Base-by-base conservation (phyloP, 2,113 vertebrate species). In the Leptosomus discolor region DNA sequence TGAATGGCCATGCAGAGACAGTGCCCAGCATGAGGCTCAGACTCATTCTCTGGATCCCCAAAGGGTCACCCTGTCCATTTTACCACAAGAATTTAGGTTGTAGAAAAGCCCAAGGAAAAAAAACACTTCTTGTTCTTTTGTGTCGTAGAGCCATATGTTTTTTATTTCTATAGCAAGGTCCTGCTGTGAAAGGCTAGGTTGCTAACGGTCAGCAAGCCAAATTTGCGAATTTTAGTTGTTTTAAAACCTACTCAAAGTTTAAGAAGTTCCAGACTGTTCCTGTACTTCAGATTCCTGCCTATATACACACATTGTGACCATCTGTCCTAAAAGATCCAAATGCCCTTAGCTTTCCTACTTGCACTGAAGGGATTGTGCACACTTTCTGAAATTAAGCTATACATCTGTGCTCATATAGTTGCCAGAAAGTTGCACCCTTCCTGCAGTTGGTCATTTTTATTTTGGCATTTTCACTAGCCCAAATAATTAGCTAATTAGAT, bases 401-500 rank as follows among this genome's bases (percentile, higher is more conserved):
- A 90, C 12, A 39, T 94, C 45, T 95, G 53, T 92, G 24, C 53
- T 90, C 27, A 79, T 15, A 80, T 1, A 78, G 37, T 32, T 95
- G 91, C 83, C 94, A 97, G 88, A 92, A 78, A 29, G 48, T 83
- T 83, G 63, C 32, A 32, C 24, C 63, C 15, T 76, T 78, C 50
- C 73, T 79, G 37, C 48, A 85, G 51, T 0, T 53, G 65, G 65
- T 78, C 8, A 85, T 79, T 96, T 95, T 92, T 88, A 45, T 88
- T 93, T 86, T 86, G 84, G 87, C 78, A 87, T 93, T 96, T 86
- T 87, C 37, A n/a, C 22, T 75, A 90, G 79, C 13, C 77, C 86
- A 96, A 94, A 88, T 79, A 85, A 95, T 92, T 93, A 89, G 60
- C 77, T 86, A 95, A 97, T 96, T 94, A 85, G 85, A 70, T 76